These are phyloP conservation scores for Lasaia peninsularis DNA, from an alignment of 1,140 invertebrate species.

Conservation along the genomic window DNA sequence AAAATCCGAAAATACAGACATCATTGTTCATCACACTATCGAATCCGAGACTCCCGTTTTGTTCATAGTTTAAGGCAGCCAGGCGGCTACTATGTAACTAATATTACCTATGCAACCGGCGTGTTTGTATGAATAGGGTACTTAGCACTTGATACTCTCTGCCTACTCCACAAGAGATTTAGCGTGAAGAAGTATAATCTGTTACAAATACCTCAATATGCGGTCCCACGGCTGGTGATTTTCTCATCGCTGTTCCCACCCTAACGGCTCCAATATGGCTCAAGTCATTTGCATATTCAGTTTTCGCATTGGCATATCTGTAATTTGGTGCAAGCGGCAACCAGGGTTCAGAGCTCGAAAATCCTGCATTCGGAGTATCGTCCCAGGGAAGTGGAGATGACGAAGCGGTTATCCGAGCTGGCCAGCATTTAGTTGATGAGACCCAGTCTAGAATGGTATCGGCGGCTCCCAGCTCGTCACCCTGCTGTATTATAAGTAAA, in stretches of 20 bases:
- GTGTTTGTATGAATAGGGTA: no score
- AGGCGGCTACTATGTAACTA: no score
- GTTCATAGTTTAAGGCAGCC: no score
- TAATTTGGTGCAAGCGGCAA: constrained; percentile 79
- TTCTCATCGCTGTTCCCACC: constrained; percentile 54
- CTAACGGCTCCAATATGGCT: constrained; percentile 59
- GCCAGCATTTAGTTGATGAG: constrained; percentile 43
- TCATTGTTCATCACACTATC: no score
- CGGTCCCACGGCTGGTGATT: constrained; percentile 55
- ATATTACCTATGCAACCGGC: no score
- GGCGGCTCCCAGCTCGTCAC: constrained; percentile 84
- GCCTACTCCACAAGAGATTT: no score
- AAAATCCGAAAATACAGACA: no score
- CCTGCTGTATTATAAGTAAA: constrained; percentile 82
- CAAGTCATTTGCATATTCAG: constrained; percentile 56
- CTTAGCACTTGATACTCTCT: no score
- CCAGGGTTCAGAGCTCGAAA: constrained; percentile 76
- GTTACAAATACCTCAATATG: constrained; percentile 45
- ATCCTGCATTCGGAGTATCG: constrained; percentile 77
- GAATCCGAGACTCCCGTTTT: no score
- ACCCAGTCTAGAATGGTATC: constrained; percentile 73
- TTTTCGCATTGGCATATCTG: constrained; percentile 75
- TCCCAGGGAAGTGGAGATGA: constrained; percentile 87
- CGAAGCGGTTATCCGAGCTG: constrained; percentile 27
- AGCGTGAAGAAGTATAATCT: no score